Base-by-base conservation (phyloP, 2,888 invertebrate genomes). In the Calephelis perditalis region DNA sequence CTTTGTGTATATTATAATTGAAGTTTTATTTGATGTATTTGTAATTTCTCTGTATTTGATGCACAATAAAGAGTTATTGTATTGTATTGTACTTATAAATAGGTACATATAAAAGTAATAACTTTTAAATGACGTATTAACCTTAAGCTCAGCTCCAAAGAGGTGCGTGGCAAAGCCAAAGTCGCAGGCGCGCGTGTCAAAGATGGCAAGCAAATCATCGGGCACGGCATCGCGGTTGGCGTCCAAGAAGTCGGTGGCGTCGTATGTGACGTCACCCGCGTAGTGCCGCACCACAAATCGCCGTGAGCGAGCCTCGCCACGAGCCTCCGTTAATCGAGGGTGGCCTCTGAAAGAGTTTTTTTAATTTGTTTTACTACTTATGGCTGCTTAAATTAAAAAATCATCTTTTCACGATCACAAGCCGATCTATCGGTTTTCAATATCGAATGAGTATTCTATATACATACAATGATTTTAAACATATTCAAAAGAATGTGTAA, bases 131-230 rank as follows among this genome's bases (percentile, higher is more conserved):
- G 11, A 9, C 0, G 35, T 4, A n/a, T 36, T 37, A 12, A 81
- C 84, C 89, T 97, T 97, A 65, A 98, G 89, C 82, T 98, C 98
- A 60, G 96, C 95, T 1, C 97, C 97, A 80, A 98, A 98, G n/a
- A 98, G 91, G 80, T 98, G 98, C 15, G 97, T 97, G 0, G 97
- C 98, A 82, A 98, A 98, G n/a, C 98, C 98, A 84, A 98, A 98
- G 80, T 96, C 97, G 85, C 98, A 98, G 62, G 94, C 94, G 73
- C 97, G 95, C 75, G 96, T 96, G 84, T 97, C 96, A 84, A 98
- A 98, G 3, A 97, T 97, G 0, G 96, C 95, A 2, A 98, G 96
- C 72, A 98, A 89, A 79, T 98, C 98, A 79, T 97, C 98, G 2
- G 97, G 96, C 57, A 98, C 95, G 10, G 96, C 95, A 84, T 98